Evolutionary conservation across 2,888 invertebrate species (phyloP), one percentile per base, ranked within the genome.

Genomic region (Polyommatus icarus): DNA sequence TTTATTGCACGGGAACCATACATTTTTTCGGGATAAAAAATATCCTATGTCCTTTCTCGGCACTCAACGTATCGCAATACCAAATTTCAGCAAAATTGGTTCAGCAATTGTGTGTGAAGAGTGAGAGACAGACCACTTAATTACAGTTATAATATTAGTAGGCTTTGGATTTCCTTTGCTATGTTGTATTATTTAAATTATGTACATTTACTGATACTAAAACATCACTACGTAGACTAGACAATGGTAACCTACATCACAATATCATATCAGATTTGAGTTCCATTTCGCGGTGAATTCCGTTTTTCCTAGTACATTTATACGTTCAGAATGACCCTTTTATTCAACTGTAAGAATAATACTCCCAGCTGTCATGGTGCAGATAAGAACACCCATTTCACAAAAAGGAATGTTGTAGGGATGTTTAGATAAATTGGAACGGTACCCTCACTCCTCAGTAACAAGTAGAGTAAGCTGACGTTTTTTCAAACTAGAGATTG

Each of bases 361-460:
- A 77, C 77, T 57, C 77, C 71, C 77, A 77, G 36, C 71, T 77
- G 77, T 77, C 77, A 77, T 72, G 71, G 77, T 36, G 32, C 50
- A 54, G 77, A 77, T 77, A 77, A 77, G 77, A 77, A 71, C 57
- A 77, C 77, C 77, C 77, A 77, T 77, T 57, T 77, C 77, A 77
- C 71, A 71, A 71, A 54, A 57, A 57, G 71, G 71, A 57, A 71
- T 24, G 50, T 29, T 71, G 24, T 20, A 72, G 71, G 71, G 54
- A 71, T 77, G 57, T 77, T 54, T 36, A 77, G 71, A 77, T 71
- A 77, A 77, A 77, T 77, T 72, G 71, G 71, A 71, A 57, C 54
- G 32, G 71, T 72, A 24, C 54, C 73, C 29, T 24, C 67, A n/a
- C 50, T 73, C 73, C 29, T 24, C 67, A n/a, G 73, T 73, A 54